These are phyloP conservation scores for Meteorus cinctellus DNA, from an alignment of 2,888 invertebrate species.

Conservation along the genomic window DNA sequence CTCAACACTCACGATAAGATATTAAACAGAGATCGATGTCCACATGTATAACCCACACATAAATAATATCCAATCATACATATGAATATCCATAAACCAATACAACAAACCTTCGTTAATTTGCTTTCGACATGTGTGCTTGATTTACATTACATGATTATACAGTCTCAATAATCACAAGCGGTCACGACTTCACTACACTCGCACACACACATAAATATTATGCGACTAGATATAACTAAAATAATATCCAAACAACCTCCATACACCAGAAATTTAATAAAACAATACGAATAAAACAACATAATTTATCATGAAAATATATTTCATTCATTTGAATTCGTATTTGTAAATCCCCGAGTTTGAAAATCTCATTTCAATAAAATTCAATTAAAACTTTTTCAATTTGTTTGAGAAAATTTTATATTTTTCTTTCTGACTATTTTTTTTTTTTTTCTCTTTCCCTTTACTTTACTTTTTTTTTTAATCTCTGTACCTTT, in stretches of 20 bases:
- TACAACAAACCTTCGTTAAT: slow-evolving; percentile 34
- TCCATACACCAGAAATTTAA: not conserved
- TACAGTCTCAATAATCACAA: slow-evolving; percentile 42
- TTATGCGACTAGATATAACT: not conserved
- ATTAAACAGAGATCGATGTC: not conserved
- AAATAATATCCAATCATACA: not conserved
- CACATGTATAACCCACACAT: not conserved
- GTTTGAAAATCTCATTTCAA: not conserved
- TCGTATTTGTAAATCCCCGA: not conserved
- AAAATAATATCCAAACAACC: no score
- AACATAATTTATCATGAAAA: not conserved
- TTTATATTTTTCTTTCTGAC: not conserved
- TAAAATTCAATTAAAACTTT: slow-evolving; percentile 10
- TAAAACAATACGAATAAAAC: not conserved
- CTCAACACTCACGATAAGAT: no score
- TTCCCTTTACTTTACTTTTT: not conserved
- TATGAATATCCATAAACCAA: not conserved
- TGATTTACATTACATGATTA: slow-evolving; percentile 42
- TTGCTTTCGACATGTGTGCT: slow-evolving; percentile 37
- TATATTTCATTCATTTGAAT: not conserved
- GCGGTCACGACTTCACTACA: not conserved
- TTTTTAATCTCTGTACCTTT: not conserved
- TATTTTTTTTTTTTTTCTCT: no score
- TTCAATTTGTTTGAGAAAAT: not conserved
- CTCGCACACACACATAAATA: not conserved